A percentile compares a stretch with the other conserved stretches of the same genome.
Conservation (phyloP, 1,140 invertebrate genomes). For the Forficula auricularia region DNA sequence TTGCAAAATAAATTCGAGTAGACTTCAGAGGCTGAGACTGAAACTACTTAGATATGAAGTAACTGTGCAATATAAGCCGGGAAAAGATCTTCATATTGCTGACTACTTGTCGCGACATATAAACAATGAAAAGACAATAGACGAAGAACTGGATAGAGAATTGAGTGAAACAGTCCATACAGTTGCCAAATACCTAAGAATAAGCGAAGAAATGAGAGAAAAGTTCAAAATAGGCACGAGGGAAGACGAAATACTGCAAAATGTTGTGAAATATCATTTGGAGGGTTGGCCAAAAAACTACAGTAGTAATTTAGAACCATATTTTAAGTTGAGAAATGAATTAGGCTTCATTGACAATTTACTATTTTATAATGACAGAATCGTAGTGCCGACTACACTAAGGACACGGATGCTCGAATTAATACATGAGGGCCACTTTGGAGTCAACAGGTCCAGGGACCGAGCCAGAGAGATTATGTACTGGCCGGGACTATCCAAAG, state of each 20-base stretch:
- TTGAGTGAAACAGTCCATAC: not conserved
- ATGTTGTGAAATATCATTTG: constrained; percentile 1
- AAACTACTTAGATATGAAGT: constrained; percentile 21
- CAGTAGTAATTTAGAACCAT: constrained; percentile 6
- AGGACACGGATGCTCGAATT: constrained; percentile 17
- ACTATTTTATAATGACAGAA: constrained; percentile 17
- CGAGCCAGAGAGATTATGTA: constrained; percentile 13
- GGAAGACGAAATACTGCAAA: constrained; percentile 4
- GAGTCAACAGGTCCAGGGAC: constrained; percentile 14
- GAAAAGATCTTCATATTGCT: constrained; percentile 26
- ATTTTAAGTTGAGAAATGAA: constrained; percentile 6
- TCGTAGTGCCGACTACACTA: constrained; percentile 21
- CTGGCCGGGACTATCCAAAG: constrained; percentile 18
- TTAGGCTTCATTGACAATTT: constrained; percentile 15
- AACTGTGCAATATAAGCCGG: constrained; percentile 22
- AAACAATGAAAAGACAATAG: constrained; percentile 4
- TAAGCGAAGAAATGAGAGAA: not conserved
- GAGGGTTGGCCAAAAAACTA: constrained; percentile 7
- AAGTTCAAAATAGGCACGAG: constrained; percentile 4
- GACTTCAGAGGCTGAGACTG: constrained; percentile 25
- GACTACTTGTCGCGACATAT: constrained; percentile 25
- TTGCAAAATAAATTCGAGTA: constrained; percentile 18
- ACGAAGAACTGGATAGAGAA: constrained; percentile 1
- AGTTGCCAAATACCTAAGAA: not conserved
- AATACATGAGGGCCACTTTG: constrained; percentile 17